Percentiles rank a stretch among this genome's conserved stretches.
Evolutionary conservation across 2,888 invertebrate species (phyloP).

Genomic region (Pteria penguin): DNA sequence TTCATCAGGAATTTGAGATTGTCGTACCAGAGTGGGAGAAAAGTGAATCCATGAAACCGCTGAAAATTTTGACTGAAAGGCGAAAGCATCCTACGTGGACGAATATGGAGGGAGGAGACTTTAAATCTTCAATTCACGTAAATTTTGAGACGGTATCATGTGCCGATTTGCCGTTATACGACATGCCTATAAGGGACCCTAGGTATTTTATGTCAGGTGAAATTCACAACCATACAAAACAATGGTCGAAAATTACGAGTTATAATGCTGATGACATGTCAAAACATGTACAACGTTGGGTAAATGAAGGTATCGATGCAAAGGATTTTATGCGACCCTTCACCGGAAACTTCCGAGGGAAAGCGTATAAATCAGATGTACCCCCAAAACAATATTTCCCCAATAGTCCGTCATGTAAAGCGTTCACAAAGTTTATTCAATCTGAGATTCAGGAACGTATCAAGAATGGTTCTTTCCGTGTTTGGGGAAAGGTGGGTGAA

Average conservation of each 20-base stretch:
- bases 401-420: background rate
- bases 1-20: too few species aligned
- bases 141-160: background rate
- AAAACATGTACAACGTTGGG: background rate
- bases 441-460: background rate
- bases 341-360: slow-evolving; percentile 38
- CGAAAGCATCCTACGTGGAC: background rate
- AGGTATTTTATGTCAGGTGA: background rate
- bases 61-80: accelerated
- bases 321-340: slow-evolving; percentile 27
- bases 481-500: slow-evolving; percentile 28
- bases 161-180: background rate
- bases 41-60: background rate
- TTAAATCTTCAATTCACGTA: background rate
- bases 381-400: background rate
- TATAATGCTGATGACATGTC: background rate
- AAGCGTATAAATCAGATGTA: slow-evolving; percentile 1
- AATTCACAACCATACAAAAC: accelerated
- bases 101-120: accelerated
- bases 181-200: background rate
- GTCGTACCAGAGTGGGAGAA: background rate
- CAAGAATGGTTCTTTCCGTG: slow-evolving; percentile 24
- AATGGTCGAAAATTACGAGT: background rate
- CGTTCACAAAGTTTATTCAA: background rate
- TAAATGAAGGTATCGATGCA: slow-evolving; percentile 34